These are phyloP conservation scores for Allygus modestus DNA, from an alignment of 2,888 invertebrate genomes.

Conservation along the genomic window DNA sequence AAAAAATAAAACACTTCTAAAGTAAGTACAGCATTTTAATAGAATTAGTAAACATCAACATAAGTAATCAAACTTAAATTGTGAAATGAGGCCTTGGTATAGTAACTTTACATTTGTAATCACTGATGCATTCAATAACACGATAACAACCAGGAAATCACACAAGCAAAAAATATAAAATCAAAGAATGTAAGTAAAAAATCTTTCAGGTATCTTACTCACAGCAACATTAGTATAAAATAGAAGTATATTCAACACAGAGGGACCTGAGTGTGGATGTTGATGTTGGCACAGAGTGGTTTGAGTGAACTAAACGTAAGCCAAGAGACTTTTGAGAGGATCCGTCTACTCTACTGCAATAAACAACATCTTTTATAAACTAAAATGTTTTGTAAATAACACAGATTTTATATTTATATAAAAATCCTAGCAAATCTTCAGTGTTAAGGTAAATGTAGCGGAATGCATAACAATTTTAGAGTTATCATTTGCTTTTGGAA, in stretches of 20 bases:
- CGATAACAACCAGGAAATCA: background rate
- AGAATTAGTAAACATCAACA: conserved; percentile 22
- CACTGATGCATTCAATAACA: background rate
- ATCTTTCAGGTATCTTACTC: background rate
- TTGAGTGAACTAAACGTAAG: background rate
- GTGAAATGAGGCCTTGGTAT: background rate
- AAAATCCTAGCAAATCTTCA: no score
- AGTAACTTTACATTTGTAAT: no score
- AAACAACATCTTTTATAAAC: no score
- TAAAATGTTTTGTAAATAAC: no score
- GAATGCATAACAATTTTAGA: no score
- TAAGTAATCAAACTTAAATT: conserved; percentile 21
- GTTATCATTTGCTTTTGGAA: no score
- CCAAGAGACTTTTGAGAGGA: no score
- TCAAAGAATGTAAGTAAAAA: background rate
- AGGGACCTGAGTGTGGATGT: background rate
- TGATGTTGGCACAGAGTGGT: conserved; percentile 20
- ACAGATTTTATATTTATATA: no score
- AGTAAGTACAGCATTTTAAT: conserved; percentile 21
- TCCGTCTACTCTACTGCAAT: no score
- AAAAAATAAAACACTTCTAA: background rate
- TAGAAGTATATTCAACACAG: background rate
- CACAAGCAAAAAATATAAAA: background rate
- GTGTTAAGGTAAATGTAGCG: no score
- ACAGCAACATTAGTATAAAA: conserved; percentile 19